Percentiles rank a stretch among this genome's conserved stretches.
Evolutionary conservation across 2,888 invertebrate species (phyloP).

Genomic region (Volucella bombylans): DNA sequence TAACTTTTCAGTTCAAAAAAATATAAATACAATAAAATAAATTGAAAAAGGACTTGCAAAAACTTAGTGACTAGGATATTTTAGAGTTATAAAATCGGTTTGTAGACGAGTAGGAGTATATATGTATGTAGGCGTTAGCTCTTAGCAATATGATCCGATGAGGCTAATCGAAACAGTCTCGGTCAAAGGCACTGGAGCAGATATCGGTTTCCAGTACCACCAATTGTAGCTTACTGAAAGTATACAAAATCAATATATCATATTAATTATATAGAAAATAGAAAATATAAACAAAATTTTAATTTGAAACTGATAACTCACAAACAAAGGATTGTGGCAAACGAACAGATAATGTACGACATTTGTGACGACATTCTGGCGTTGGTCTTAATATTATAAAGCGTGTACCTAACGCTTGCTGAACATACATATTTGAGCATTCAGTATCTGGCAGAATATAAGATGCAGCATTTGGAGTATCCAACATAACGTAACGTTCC

Average conservation of each 20-base stretch:
- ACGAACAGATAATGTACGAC: slow-evolving; percentile 88
- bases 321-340: slow-evolving; percentile 89
- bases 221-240: slow-evolving; percentile 89
- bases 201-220: slow-evolving; percentile 89
- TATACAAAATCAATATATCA: slow-evolving; percentile 25
- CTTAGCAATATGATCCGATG: slow-evolving; percentile 87
- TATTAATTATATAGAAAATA: neutral
- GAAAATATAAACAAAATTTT: slow-evolving; percentile 1
- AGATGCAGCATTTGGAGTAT: slow-evolving; percentile 86
- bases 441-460: slow-evolving; percentile 91
- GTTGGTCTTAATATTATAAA: slow-evolving; percentile 89
- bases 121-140: slow-evolving; percentile 32
- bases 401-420: slow-evolving; percentile 89
- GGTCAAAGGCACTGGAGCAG: slow-evolving; percentile 85
- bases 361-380: slow-evolving; percentile 88
- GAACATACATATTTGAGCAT: slow-evolving; percentile 90
- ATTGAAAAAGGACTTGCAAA: slow-evolving; percentile 52
- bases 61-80: slow-evolving; percentile 69
- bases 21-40: slow-evolving; percentile 19
- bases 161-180: slow-evolving; percentile 85
- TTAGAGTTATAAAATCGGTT: slow-evolving; percentile 53
- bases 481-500: slow-evolving; percentile 89
- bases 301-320: slow-evolving; percentile 83
- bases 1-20: no score
- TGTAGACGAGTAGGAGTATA: slow-evolving; percentile 37